Base-by-base conservation (phyloP, 2,888 invertebrate species). In the Tinea trinotella region DNA sequence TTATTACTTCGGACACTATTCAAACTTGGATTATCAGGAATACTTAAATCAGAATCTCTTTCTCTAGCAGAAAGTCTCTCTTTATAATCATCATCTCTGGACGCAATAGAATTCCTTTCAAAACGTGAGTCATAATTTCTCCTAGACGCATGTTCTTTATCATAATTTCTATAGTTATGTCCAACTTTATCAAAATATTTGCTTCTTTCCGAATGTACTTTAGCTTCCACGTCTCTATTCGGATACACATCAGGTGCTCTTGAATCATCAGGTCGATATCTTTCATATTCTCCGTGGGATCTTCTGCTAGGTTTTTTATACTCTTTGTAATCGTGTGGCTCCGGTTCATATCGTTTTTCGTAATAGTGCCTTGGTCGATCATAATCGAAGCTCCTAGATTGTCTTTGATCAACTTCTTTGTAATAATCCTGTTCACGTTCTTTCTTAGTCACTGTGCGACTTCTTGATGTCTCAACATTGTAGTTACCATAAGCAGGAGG, bases 1-100 rank as follows among this genome's bases (percentile, higher is more conserved):
- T 75, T 83, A 60, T 78, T 81, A 56, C 83, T 84, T 56, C 66
- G 71, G 1, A 76, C 82, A 57, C 84, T 84, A 1, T 77, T 58
- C 0, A 77, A 81, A 56, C 83, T 82, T 53, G 80, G 80, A 1
- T 77, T 77, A 55, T 84, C 84, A 3, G 77, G 83, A 13, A 76
- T 76, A 55, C 84, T 84, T 56, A 83, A 57, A 0, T 79, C 84
- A 0, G 83, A 84, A 59, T 83, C 84, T 55, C 80, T 67, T 58
- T 79, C 84, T 55, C 74, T 66, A 56, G 83, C 83, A 2, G 79
- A 80, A 57, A 62, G 76, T 57, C 72, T 65, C 30, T 79, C 78
- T 52, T 71, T 65, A 6, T 72, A 74, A 52, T 76, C 76, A 0
- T 79, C 80, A 3, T 84, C 83, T 17, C 71, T 69, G 0, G 83